A percentile compares a stretch with the other conserved stretches of the same genome.
These are phyloP conservation scores for Arbacia lixula DNA, from an alignment of 53 echinoderm and acorn worm genomes.

Conservation along the genomic window DNA sequence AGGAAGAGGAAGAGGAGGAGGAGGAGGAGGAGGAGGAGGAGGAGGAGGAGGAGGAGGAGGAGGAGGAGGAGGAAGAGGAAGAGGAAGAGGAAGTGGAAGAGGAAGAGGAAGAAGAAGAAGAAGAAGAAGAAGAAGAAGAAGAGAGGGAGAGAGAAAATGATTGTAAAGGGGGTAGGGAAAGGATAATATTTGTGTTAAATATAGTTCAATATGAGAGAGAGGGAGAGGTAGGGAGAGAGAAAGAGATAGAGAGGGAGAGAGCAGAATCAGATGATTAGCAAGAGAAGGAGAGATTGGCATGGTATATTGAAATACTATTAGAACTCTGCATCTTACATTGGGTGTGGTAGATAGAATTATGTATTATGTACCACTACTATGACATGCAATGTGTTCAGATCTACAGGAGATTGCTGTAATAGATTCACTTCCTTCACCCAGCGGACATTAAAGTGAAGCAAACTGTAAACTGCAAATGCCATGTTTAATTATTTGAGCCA, in stretches of 20 bases:
- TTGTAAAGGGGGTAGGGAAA: not conserved
- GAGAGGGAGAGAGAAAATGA: not conserved
- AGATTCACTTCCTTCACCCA: not conserved
- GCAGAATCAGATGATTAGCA: conserved; percentile 3
- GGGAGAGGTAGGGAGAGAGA: not conserved
- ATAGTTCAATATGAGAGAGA: not conserved
- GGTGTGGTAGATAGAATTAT: not conserved
- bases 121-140: not conserved
- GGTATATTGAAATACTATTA: not conserved
- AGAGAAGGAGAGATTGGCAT: conserved; percentile 4
- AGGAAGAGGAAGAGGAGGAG: not conserved
- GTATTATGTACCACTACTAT: not conserved
- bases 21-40: not conserved
- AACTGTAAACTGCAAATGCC: no score
- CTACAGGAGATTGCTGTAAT: not conserved
- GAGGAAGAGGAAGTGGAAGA: not conserved
- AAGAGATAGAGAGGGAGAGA: not conserved
- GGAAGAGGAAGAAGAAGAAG: not conserved
- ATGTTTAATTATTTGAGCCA: no score
- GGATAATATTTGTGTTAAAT: no score
- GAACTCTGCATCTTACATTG: not conserved
- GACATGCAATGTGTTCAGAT: not conserved
- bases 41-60: conserved; percentile 6
- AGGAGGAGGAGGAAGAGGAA: not conserved
- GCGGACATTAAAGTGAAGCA: no score